phyloP scores from a whole-genome alignment of 1,140 invertebrate genomes.

The Helicorthomorpha holstii region DNA sequence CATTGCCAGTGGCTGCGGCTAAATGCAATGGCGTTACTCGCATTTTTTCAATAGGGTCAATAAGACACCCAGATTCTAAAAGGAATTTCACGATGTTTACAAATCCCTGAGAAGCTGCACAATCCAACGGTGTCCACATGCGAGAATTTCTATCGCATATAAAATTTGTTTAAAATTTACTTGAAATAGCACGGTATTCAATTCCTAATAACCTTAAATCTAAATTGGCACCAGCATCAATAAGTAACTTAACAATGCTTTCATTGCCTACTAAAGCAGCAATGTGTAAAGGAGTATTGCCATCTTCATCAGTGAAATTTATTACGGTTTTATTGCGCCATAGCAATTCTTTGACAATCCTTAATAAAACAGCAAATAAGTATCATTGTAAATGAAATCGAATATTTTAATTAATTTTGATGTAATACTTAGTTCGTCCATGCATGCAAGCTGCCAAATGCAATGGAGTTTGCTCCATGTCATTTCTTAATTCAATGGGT shows the following conservation, averaged over 20 bases:
- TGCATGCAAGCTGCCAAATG: constrained; percentile 30
- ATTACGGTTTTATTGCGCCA: constrained; percentile 23
- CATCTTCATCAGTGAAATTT: constrained; percentile 22
- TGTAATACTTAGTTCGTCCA: constrained; percentile 29
- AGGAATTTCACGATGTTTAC: constrained; percentile 24
- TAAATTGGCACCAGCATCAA: constrained; percentile 28
- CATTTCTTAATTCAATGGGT: constrained; percentile 29
- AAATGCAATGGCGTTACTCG: constrained; percentile 26
- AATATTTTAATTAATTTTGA: no score
- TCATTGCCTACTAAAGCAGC: constrained; percentile 26
- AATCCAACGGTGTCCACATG: constrained; percentile 32
- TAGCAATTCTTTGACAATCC: constrained; percentile 25
- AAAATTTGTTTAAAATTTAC: no score
- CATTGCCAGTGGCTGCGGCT: constrained; percentile 24
- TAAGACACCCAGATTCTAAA: constrained; percentile 25
- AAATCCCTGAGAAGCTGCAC: constrained; percentile 30
- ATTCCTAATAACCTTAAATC: constrained; percentile 22
- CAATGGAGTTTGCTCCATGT: constrained; percentile 32
- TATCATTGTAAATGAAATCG: background rate
- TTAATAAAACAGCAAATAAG: constrained; percentile 8
- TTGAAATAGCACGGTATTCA: no score
- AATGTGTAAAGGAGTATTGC: constrained; percentile 30
- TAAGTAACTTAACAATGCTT: constrained; percentile 21
- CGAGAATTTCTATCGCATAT: constrained; percentile 23
- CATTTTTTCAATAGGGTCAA: constrained; percentile 29